Evolutionary conservation across 2,888 invertebrate genomes (phyloP).

Genomic region (Biston stratarius): DNA sequence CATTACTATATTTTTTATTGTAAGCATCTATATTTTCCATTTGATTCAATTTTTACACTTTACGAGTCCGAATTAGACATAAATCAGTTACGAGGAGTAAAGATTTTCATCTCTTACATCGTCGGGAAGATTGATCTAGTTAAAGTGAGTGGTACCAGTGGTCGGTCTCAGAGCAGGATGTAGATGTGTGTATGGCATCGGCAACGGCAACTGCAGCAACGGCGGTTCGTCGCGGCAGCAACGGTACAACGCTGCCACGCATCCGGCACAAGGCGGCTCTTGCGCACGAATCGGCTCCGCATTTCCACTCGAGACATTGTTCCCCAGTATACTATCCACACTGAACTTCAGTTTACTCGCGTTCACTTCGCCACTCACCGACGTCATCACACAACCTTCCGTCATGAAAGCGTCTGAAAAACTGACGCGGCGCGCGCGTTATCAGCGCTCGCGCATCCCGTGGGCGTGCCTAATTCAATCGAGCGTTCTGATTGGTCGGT

Average conservation of each 20-base stretch:
- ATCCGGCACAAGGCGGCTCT: constrained; percentile 87
- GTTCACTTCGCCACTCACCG: constrained; percentile 67
- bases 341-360: constrained; percentile 88
- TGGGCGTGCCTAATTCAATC: constrained; percentile 70
- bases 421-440: constrained; percentile 66
- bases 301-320: constrained; percentile 60
- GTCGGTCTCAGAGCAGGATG: constrained; percentile 80
- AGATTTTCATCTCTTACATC: no score
- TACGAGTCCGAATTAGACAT: no score
- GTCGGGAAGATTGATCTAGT: no score
- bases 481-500: constrained; percentile 65
- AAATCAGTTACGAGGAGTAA: no score
- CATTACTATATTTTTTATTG: no score
- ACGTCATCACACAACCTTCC: constrained; percentile 72
- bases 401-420: constrained; percentile 67
- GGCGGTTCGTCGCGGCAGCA: constrained; percentile 86
- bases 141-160: constrained; percentile 59
- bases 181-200: constrained; percentile 74
- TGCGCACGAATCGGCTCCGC: constrained; percentile 60
- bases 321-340: constrained; percentile 89
- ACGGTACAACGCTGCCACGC: constrained; percentile 88
- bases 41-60: no score
- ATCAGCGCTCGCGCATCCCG: constrained; percentile 70
- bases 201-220: constrained; percentile 70
- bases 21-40: no score